Conservation (phyloP, 2,797 vertebrate species). For the Ara ararauna region DNA sequence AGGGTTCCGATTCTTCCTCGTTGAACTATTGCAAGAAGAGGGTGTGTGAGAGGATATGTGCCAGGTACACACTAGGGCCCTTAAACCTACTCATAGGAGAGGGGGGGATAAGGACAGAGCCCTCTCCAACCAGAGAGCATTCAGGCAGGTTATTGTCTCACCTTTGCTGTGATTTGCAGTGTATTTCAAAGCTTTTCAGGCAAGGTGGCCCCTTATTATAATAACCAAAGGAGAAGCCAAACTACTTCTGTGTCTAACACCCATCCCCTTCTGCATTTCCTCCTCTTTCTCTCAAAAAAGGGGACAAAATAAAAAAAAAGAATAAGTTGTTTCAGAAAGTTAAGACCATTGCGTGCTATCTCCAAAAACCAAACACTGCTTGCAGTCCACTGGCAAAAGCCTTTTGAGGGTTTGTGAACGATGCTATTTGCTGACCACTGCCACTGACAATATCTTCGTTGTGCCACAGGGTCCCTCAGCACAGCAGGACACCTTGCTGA, state of each 20-base stretch:
- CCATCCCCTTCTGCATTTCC: neutral
- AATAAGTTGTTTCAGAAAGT: neutral
- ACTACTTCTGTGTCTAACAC: neutral
- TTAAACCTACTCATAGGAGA: neutral
- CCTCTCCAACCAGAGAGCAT: neutral
- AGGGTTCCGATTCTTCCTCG: neutral
- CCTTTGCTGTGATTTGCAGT: neutral
- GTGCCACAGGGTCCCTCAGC: neutral
- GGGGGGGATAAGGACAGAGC: neutral
- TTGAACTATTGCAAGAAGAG: neutral
- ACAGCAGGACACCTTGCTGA: neutral
- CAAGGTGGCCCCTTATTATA: neutral
- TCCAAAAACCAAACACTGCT: neutral
- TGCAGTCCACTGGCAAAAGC: neutral
- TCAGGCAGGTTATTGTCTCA: neutral
- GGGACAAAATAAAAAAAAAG: rapidly evolving
- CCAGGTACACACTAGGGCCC: neutral
- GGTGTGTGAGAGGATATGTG: neutral
- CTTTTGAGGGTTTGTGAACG: neutral
- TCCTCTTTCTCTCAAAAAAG: neutral
- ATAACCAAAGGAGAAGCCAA: neutral
- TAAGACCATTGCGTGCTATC: neutral
- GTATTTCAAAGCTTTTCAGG: neutral
- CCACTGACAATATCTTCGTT: neutral
- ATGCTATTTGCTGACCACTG: neutral